Conservation (phyloP, 1,140 invertebrate species). For the Acyrthosiphon pisum region DNA sequence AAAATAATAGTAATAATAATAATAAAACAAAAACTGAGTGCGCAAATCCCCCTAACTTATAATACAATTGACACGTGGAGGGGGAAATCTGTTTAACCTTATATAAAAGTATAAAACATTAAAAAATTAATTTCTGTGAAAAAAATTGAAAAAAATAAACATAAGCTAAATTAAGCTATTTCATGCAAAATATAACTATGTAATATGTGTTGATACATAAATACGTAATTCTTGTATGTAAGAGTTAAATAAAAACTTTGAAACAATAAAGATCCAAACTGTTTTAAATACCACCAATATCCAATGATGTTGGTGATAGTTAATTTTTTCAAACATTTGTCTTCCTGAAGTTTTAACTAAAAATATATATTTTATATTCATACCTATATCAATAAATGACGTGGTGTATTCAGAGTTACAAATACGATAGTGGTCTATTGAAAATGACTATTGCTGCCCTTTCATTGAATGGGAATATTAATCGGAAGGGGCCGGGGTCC, state of each 20-base stretch:
- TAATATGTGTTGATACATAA: too few relatives aligned
- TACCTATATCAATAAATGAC: neutral
- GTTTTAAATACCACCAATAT: too few relatives aligned
- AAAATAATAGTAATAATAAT: neutral
- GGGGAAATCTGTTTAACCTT: neutral
- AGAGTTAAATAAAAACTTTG: neutral
- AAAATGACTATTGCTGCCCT: neutral
- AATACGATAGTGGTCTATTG: constrained; percentile 4
- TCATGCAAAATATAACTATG: neutral
- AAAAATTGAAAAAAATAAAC: neutral
- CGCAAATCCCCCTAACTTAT: constrained; percentile 3
- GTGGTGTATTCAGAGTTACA: neutral
- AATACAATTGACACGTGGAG: neutral
- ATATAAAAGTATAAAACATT: neutral
- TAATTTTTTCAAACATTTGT: neutral
- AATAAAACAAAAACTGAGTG: constrained; percentile 8
- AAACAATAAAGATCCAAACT: neutral
- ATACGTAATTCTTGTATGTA: neutral
- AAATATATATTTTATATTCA: neutral
- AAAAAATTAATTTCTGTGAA: neutral
- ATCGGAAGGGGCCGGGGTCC: neutral
- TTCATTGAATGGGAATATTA: neutral
- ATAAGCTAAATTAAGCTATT: neutral
- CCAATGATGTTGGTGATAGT: neutral
- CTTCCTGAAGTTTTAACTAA: neutral